Evolutionary conservation across 2,888 invertebrate genomes (phyloP).

Genomic region (Eubasilissa splendida): DNA sequence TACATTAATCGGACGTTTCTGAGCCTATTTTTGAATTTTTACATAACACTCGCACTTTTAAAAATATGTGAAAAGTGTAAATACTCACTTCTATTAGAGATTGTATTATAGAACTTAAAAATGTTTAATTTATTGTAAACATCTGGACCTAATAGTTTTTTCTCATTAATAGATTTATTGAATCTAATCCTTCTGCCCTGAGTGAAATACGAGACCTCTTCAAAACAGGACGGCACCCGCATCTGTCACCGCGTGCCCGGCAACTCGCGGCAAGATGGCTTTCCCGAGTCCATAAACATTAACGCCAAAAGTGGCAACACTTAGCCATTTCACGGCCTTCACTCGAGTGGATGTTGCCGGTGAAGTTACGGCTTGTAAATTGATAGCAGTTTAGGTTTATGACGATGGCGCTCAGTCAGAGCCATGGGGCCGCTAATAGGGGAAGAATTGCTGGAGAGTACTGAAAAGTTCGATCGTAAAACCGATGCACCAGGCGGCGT

Average conservation of each 20-base stretch:
- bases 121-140: too few relatives aligned
- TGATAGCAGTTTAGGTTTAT: constrained; percentile 58
- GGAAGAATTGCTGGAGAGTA: constrained; percentile 18
- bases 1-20: too few relatives aligned
- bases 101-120: too few relatives aligned
- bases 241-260: constrained; percentile 21
- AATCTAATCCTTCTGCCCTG: neutral
- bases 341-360: constrained; percentile 50
- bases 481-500: neutral
- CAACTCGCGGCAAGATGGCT: constrained; percentile 33
- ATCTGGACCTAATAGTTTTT: too few relatives aligned
- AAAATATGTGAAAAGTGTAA: too few relatives aligned
- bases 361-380: constrained; percentile 58
- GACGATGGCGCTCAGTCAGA: constrained; percentile 26
- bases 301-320: constrained; percentile 53
- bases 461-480: constrained; percentile 28
- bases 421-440: constrained; percentile 50
- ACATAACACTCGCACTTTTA: too few relatives aligned
- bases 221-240: neutral
- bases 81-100: too few relatives aligned
- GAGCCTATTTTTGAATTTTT: too few relatives aligned
- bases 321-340: constrained; percentile 52
- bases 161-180: constrained; percentile 1
- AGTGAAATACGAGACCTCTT: neutral
- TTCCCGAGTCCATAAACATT: constrained; percentile 47